Base-by-base conservation (phyloP, 2,888 invertebrate species). In the Drosophila pseudotakahashii region DNA sequence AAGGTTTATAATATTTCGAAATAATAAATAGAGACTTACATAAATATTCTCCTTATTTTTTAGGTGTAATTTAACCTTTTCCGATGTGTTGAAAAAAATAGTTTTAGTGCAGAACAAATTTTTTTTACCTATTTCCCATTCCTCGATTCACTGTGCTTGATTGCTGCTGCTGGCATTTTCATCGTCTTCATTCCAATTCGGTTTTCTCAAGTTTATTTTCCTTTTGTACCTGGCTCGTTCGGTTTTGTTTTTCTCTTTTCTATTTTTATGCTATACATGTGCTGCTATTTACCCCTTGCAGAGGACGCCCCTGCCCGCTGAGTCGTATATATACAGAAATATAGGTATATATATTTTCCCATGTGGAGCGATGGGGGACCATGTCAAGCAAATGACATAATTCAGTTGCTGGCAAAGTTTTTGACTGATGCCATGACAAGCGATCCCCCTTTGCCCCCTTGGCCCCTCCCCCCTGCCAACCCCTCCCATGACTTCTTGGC, bases 371-470 rank as follows among this genome's bases (percentile, higher is more conserved):
- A 42, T 59, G 47, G 53, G 53, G 42, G 19, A 23, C 32, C 64
- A 61, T 61, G 81, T 72, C 87, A 81, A 83, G 79, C 87, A 81
- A 83, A 88, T 84, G 87, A 88, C 83, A 84, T 88, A 88, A 84
- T 84, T 84, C 83, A 87, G 89, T 84, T 88, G 86, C 77, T 87
- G 81, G 84, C 81, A 84, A 84, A 84, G 77, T 83, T 83, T 67
- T 83, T 83, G 87, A 88, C 87, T 78, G 88, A 83, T 83, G 82
- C 36, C 55, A 53, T 70, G 61, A 63, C 76, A 50, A 23, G 61
- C 52, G 63, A 54, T 32, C 48, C 47, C 57, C 26, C 58, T 51
- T 57, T 7, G 6, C 11, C 37, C 23, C 52, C 13, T 32, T 26
- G 26, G 19, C 19, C 26, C 23, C n/a, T n/a, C 19, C 26, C 26